A percentile compares a stretch with the other conserved stretches of the same genome.
phyloP scores from a whole-genome alignment of 2,888 invertebrate genomes.

The Agrotis exclamationis region DNA sequence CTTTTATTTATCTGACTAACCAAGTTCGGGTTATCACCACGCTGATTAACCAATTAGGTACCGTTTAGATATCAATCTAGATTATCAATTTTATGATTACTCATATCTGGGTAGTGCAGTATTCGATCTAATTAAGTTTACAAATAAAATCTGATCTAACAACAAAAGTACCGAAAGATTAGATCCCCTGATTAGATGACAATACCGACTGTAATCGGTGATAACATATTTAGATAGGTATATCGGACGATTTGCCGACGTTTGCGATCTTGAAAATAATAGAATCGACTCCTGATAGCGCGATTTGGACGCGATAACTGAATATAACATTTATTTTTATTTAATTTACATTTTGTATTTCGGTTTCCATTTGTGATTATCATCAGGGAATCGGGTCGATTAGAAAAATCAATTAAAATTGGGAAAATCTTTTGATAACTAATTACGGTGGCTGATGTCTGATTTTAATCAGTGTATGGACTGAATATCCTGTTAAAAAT shows the following conservation, averaged over 20 bases:
- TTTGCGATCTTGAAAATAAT: constrained; percentile 41
- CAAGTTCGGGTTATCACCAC: constrained; percentile 44
- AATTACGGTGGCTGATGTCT: constrained; percentile 47
- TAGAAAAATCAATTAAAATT: constrained; percentile 59
- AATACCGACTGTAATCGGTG: constrained; percentile 56
- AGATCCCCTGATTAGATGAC: constrained; percentile 69
- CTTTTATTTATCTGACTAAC: constrained; percentile 47
- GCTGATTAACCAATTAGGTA: constrained; percentile 63
- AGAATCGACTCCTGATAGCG: constrained; percentile 47
- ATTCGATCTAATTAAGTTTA: constrained; percentile 75
- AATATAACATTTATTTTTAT: constrained; percentile 58
- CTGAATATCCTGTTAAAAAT: constrained; percentile 17
- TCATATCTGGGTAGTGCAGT: constrained; percentile 66
- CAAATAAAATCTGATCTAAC: constrained; percentile 69
- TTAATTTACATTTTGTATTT: constrained; percentile 54
- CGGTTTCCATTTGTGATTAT: constrained; percentile 58
- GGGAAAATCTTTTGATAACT: constrained; percentile 38
- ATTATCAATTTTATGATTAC: constrained; percentile 51
- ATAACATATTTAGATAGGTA: constrained; percentile 52
- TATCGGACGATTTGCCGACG: constrained; percentile 44
- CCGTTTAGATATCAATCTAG: constrained; percentile 51
- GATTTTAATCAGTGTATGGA: constrained; percentile 29
- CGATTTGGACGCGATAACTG: constrained; percentile 42
- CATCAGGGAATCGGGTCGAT: constrained; percentile 48
- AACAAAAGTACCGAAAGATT: constrained; percentile 68